Percentiles rank a stretch among this genome's conserved stretches.
phyloP scores from a whole-genome alignment of 2,113 vertebrate species.

The Plecotus auritus region DNA sequence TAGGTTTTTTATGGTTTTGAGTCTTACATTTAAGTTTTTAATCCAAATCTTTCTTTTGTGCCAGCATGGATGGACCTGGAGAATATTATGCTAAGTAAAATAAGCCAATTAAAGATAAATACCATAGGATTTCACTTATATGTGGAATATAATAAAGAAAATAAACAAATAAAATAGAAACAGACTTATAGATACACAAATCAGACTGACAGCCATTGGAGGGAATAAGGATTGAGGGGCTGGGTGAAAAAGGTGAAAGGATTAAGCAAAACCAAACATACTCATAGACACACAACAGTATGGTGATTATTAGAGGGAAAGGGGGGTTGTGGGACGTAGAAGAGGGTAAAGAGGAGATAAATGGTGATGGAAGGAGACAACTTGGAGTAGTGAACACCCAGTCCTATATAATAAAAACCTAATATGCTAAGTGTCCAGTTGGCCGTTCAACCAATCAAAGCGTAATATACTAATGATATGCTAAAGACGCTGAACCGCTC shows the following conservation, averaged over 20 bases:
- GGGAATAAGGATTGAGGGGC: background rate
- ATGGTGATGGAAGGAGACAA: background rate
- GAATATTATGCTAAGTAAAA: background rate
- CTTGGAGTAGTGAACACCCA: background rate
- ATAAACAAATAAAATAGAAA: background rate
- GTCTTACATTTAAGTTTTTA: background rate
- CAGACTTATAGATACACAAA: background rate
- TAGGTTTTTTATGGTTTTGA: background rate
- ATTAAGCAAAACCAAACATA: background rate
- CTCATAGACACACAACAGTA: background rate
- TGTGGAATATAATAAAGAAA: background rate
- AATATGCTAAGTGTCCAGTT: too few species aligned
- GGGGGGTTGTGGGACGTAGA: background rate
- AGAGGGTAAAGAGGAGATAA: background rate
- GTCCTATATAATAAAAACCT: too few species aligned
- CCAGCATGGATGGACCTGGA: background rate
- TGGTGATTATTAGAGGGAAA: background rate
- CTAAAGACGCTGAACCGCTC: too few species aligned
- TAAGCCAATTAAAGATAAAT: background rate
- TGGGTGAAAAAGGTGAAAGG: background rate
- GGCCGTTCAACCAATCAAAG: too few species aligned
- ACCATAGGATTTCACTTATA: background rate
- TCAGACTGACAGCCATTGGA: background rate
- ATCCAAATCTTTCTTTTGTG: background rate
- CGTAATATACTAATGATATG: too few species aligned